Evolutionary conservation across 37 sponge, comb jelly and placozoan species (phyloP).

Genomic region (Haliclona indistincta): DNA sequence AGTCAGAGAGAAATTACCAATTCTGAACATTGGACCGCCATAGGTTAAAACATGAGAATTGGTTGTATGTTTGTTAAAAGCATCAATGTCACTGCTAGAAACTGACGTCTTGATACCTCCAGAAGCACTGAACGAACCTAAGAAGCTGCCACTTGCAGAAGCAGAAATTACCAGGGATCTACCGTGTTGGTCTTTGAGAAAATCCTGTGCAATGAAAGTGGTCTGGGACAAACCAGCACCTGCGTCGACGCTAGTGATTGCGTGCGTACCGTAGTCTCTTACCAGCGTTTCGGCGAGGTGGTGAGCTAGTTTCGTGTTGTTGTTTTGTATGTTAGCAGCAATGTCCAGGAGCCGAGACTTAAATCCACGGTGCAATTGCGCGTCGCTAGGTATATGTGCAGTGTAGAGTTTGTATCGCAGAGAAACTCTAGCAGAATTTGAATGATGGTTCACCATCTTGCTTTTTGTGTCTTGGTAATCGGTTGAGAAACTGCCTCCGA

Average conservation of each 20-base stretch:
- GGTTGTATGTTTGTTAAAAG: slow-evolving; percentile 7
- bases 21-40: slow-evolving; percentile 44
- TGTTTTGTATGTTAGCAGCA: slow-evolving; percentile 23
- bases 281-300: slow-evolving; percentile 44
- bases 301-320: slow-evolving; percentile 20
- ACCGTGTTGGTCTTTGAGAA: background rate
- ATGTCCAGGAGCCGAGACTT: slow-evolving; percentile 47
- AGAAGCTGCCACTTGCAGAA: slow-evolving; percentile 41
- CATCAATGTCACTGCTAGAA: background rate
- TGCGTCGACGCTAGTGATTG: slow-evolving; percentile 23
- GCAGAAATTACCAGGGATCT: slow-evolving; percentile 21
- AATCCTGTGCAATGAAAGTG: slow-evolving; percentile 16
- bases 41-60: slow-evolving; percentile 35
- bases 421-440: slow-evolving; percentile 20
- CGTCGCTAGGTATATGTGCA: slow-evolving; percentile 33
- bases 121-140: slow-evolving; percentile 11
- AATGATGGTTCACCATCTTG: slow-evolving; percentile 16
- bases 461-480: slow-evolving; percentile 22
- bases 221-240: slow-evolving; percentile 40
- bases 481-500: slow-evolving; percentile 52
- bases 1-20: slow-evolving; percentile 48
- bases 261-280: slow-evolving; percentile 60
- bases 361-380: slow-evolving; percentile 29
- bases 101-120: background rate
- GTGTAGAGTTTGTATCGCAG: slow-evolving; percentile 39